Evolutionary conservation across 2,113 vertebrate species (phyloP).

Genomic region (Muntiacus reevesi): DNA sequence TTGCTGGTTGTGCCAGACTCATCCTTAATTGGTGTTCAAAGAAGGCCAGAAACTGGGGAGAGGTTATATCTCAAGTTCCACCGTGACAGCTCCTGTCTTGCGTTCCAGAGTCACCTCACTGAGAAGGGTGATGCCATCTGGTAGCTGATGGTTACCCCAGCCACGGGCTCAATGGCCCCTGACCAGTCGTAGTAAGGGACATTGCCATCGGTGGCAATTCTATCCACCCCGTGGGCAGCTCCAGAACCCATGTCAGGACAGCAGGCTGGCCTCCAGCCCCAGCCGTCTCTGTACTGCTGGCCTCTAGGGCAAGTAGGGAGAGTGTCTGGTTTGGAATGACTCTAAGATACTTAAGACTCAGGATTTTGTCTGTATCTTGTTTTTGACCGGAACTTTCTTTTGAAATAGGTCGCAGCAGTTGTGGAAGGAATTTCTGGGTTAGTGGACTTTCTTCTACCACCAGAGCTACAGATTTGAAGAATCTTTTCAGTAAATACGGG

Average conservation of each 20-base stretch:
- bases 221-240: fast-evolving
- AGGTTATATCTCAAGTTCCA: background rate
- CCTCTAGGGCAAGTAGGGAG: background rate
- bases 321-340: background rate
- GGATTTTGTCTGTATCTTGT: background rate
- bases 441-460: constrained; percentile 97
- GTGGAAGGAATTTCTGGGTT: constrained; percentile 97
- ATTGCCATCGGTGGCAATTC: background rate
- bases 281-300: background rate
- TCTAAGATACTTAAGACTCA: background rate
- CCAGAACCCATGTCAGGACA: background rate
- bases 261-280: too few relatives aligned
- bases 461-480: constrained; percentile 82
- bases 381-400: constrained; percentile 44
- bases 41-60: background rate
- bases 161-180: background rate
- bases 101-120: background rate
- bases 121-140: background rate
- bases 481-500: background rate
- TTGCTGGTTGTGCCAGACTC: background rate
- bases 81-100: background rate
- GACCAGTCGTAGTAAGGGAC: fast-evolving
- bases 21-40: background rate
- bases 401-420: constrained; percentile 72
- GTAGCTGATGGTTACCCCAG: background rate